Percentiles rank a stretch among this genome's conserved stretches.
These are phyloP conservation scores for Eleutherodactylus coqui DNA, from an alignment of 2,797 vertebrate genomes.

Conservation along the genomic window DNA sequence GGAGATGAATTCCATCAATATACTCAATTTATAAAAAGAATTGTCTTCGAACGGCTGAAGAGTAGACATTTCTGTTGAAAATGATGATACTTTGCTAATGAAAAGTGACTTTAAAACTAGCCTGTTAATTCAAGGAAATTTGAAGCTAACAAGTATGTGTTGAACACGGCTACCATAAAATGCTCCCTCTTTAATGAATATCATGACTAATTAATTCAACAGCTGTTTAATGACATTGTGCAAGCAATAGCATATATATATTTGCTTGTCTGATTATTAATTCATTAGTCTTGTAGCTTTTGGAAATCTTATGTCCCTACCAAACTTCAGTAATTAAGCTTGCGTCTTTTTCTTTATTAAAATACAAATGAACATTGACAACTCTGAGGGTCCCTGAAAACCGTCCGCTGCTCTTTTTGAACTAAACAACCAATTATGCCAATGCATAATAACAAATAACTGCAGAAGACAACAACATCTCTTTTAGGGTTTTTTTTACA, in stretches of 20 bases:
- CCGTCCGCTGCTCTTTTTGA: too few species aligned
- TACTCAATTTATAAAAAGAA: neutral
- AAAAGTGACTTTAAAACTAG: neutral
- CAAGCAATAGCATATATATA: conserved; percentile 27
- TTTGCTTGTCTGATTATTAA: conserved; percentile 50
- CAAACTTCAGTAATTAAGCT: conserved; percentile 3
- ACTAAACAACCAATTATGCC: too few species aligned
- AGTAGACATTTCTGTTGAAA: neutral
- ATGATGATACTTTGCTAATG: conserved; percentile 3
- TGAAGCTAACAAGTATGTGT: neutral
- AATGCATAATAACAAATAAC: too few species aligned
- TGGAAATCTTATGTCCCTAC: conserved; percentile 24
- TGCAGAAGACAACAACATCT: too few species aligned
- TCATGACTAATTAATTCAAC: conserved; percentile 55
- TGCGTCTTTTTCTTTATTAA: neutral
- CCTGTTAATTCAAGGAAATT: neutral
- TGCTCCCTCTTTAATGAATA: conserved; percentile 36
- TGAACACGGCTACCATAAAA: conserved; percentile 38
- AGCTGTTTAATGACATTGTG: conserved; percentile 51
- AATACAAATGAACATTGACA: neutral
- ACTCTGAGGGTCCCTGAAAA: too few species aligned
- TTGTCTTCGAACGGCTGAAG: neutral
- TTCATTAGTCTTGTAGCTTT: conserved; percentile 43
- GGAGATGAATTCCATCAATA: neutral
- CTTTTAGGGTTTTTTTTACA: too few species aligned